These are phyloP conservation scores for Trematomus loennbergii DNA, from an alignment of 2,113 vertebrate genomes.

Conservation along the genomic window DNA sequence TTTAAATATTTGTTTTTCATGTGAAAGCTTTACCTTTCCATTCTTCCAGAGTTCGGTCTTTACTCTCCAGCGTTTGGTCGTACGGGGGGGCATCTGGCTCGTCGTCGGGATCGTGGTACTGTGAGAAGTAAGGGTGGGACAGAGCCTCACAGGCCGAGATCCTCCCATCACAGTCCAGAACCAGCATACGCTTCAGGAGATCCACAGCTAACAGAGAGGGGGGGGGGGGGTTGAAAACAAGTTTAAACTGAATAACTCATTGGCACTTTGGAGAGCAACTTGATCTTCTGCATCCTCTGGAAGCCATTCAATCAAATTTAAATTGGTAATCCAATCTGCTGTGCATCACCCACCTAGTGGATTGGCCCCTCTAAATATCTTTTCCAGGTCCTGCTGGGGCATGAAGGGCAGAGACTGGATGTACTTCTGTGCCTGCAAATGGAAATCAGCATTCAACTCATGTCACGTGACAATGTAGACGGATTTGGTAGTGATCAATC, in stretches of 20 bases:
- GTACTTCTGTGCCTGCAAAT: slow-evolving; percentile 94
- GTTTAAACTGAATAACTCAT: slow-evolving; percentile 19
- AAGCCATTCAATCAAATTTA: slow-evolving; percentile 34
- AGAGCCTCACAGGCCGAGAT: slow-evolving; percentile 93
- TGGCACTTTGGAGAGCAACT: slow-evolving; percentile 4
- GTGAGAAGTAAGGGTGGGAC: slow-evolving; percentile 94
- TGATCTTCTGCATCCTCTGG: slow-evolving; percentile 11
- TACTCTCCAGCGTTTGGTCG: slow-evolving; percentile 93
- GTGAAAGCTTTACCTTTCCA: slow-evolving; percentile 90
- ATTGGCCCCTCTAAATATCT: slow-evolving; percentile 94
- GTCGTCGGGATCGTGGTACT: slow-evolving; percentile 96
- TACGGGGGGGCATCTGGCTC: slow-evolving; percentile 94
- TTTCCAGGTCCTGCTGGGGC: slow-evolving; percentile 96
- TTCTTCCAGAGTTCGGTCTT: slow-evolving; percentile 93
- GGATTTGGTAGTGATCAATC: slow-evolving; percentile 37
- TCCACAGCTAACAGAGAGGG: slow-evolving; percentile 87
- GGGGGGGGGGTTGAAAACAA: accelerated
- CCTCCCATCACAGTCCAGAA: slow-evolving; percentile 95
- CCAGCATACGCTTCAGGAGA: slow-evolving; percentile 96
- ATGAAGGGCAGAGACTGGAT: slow-evolving; percentile 97
- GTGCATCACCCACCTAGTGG: slow-evolving; percentile 88
- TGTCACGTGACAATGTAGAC: background rate
- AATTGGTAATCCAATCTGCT: slow-evolving; percentile 22
- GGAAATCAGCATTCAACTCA: slow-evolving; percentile 3
- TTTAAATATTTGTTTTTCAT: background rate